These are phyloP conservation scores for Pycnonotus jocosus DNA, from an alignment of 2,113 vertebrate species.

Conservation along the genomic window DNA sequence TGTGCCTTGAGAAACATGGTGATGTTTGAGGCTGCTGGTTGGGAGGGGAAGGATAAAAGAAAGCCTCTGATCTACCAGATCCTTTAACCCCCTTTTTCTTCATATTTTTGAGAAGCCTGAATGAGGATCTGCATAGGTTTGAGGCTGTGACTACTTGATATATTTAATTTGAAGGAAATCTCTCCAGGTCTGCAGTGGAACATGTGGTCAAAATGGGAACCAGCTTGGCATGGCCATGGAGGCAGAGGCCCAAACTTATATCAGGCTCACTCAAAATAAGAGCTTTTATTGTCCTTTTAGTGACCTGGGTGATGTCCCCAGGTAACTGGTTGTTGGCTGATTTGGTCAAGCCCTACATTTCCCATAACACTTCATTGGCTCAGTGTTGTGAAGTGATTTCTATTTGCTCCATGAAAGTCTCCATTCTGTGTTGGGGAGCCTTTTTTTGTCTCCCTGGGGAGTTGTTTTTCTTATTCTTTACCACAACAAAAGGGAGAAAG, in stretches of 20 bases:
- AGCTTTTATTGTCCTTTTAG: background rate
- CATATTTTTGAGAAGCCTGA: background rate
- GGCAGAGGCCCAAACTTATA: background rate
- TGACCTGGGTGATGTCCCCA: background rate
- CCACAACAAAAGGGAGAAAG: background rate
- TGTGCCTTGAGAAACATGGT: background rate
- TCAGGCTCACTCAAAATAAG: background rate
- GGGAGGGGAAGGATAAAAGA: background rate
- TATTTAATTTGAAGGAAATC: background rate
- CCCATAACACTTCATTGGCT: background rate
- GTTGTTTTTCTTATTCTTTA: background rate
- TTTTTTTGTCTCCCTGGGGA: too few relatives aligned
- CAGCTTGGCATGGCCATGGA: background rate
- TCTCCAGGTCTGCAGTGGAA: background rate
- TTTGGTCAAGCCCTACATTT: background rate
- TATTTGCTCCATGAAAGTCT: background rate
- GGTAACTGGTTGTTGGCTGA: background rate
- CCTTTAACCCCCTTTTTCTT: background rate
- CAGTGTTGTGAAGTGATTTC: background rate
- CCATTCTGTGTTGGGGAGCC: background rate
- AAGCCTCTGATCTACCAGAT: background rate
- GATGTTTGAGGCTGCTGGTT: background rate
- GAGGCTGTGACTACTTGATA: background rate
- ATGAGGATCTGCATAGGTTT: background rate
- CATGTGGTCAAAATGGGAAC: background rate